Base-by-base conservation (phyloP, 1,140 invertebrate species). In the Cepaea nemoralis region DNA sequence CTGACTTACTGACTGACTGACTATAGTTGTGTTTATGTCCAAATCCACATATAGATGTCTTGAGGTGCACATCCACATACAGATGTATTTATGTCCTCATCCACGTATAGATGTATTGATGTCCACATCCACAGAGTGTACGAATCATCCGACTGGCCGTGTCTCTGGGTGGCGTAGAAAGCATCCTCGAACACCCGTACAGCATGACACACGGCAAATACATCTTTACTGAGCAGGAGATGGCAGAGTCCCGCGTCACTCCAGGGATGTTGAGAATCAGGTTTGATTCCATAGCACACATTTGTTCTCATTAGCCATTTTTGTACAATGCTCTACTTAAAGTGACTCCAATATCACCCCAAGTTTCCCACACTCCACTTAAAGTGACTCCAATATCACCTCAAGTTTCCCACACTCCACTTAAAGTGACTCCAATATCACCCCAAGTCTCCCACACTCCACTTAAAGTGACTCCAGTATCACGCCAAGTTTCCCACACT, bases 131-230 rank as follows among this genome's bases (percentile, higher is more conserved):
- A 16, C 69, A 91, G 89, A 86, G 71, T 80, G 10, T 90, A 6
- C 83, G 85, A 39, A 73, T 92, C 22, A 88, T 99, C 86, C 94
- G 94, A 0, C 91, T 99, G 31, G 97, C 98, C 10, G 97, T 98
- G 90, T 98, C 97, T 89, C 93, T 99, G 42, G 98, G 98, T 69
- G 97, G 97, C 69, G 97, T 95, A 86, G 97, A 99, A 89, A 98
- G 96, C 89, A 93, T 99, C 42, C 91, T 93, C 59, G 93, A 94
- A 86, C 90, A 91, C 69, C 90, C 91, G 50, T 88, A 86, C n/a
- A 86, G 88, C 40, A 92, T 92, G 91, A 92, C 90, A 8, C 92
- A 93, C 83, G 92, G 92, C 5, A 89, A 90, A 0, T 91, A 88
- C 85, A 69, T 90, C 31, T 85, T 93, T 73, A 91, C 92, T n/a